Conservation (phyloP, 2,113 vertebrate genomes). For the Phocoena phocoena region DNA sequence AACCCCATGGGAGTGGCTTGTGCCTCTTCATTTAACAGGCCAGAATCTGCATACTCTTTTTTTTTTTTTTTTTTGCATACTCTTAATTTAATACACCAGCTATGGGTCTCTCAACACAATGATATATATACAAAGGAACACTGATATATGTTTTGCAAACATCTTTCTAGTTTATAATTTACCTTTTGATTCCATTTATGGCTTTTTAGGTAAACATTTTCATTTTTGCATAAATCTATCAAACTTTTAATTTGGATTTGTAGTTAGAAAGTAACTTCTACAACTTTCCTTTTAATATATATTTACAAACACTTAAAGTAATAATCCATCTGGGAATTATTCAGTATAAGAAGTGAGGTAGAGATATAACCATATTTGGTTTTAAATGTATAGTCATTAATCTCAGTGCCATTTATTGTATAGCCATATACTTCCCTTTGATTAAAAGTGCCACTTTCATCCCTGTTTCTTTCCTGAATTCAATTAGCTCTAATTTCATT, state of each 20-base stretch:
- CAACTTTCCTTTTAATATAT: not conserved
- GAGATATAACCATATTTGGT: not conserved
- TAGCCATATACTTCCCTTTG: not conserved
- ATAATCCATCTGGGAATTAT: not conserved
- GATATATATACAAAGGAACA: not conserved
- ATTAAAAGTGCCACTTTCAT: not conserved
- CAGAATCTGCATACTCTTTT: not conserved
- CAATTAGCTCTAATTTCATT: not conserved
- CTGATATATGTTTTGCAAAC: not conserved
- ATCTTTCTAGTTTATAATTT: not conserved
- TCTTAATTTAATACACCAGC: not conserved
- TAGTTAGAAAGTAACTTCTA: not conserved
- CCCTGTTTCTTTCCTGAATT: not conserved
- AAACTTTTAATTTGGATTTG: not conserved
- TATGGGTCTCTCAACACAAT: not conserved
- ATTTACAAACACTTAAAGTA: not conserved
- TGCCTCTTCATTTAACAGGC: too few relatives aligned
- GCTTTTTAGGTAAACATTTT: not conserved
- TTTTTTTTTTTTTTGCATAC: too few relatives aligned
- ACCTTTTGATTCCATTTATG: not conserved
- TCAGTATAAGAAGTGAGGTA: not conserved
- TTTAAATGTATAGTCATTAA: not conserved
- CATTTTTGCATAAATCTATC: not conserved
- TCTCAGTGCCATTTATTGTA: not conserved
- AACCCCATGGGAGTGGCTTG: too few relatives aligned